Conservation (phyloP, 1,140 invertebrate species). For the Eriocheir sinensis region DNA sequence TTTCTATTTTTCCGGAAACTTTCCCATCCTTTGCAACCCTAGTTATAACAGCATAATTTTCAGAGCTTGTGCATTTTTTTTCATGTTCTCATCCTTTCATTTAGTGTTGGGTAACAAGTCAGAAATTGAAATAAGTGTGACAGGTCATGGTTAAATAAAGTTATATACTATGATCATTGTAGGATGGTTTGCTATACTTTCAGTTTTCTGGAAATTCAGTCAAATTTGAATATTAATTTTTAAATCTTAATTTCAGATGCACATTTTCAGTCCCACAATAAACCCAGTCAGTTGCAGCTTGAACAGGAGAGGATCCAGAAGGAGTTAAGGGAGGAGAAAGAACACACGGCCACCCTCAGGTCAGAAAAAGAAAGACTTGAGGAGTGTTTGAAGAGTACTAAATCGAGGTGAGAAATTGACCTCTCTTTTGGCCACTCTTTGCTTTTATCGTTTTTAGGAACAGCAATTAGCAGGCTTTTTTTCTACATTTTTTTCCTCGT, state of each 20-base stretch:
- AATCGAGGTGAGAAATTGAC: conserved; percentile 39
- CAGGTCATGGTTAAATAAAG: too few species aligned
- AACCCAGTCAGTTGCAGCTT: conserved; percentile 47
- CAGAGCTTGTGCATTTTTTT: too few species aligned
- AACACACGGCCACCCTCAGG: not conserved
- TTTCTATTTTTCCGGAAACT: too few species aligned
- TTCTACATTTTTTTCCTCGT: too few species aligned
- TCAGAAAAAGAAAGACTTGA: conserved; percentile 55
- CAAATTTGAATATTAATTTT: not conserved
- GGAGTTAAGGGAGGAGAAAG: conserved; percentile 37
- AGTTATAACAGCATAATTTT: too few species aligned
- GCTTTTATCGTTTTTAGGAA: too few species aligned
- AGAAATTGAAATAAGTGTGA: too few species aligned
- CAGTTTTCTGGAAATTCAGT: not conserved
- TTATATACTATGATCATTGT: not conserved
- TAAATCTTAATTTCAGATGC: conserved; percentile 54
- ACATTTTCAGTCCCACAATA: conserved; percentile 64
- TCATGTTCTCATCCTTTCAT: too few species aligned
- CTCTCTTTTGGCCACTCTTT: too few species aligned
- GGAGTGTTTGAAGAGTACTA: conserved; percentile 1
- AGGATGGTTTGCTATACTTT: not conserved
- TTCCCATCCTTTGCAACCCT: too few species aligned
- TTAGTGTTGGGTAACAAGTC: too few species aligned
- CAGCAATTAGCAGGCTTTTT: too few species aligned
- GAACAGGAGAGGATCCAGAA: conserved; percentile 44